A percentile compares a stretch with the other conserved stretches of the same genome.
Evolutionary conservation across 2,888 invertebrate genomes (phyloP).

Genomic region (Drosophila vallismaia): DNA sequence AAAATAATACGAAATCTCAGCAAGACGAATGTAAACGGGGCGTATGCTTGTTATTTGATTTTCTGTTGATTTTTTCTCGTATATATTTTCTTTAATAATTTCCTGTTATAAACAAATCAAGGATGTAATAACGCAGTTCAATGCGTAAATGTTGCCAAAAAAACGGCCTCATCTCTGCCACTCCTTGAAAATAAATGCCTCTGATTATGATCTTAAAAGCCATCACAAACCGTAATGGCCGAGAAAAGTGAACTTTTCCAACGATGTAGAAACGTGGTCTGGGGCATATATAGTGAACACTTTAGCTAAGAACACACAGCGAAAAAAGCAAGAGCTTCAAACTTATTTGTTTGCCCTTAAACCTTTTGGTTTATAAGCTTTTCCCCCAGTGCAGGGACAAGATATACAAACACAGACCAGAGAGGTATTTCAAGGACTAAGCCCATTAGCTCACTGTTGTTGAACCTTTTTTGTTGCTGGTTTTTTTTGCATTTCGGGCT

Average conservation of each 20-base stretch:
- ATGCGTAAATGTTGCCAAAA: conserved; percentile 53
- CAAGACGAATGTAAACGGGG: conserved; percentile 30
- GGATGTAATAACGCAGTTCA: conserved; percentile 81
- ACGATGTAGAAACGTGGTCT: conserved; percentile 39
- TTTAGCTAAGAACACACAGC: conserved; percentile 12
- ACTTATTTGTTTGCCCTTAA: no score
- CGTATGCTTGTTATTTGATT: conserved; percentile 68
- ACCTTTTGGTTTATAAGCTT: not conserved
- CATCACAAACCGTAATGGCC: conserved; percentile 57
- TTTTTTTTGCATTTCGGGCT: conserved; percentile 6
- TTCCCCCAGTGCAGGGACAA: conserved; percentile 24
- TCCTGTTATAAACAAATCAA: conserved; percentile 77
- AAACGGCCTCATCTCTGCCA: conserved; percentile 11
- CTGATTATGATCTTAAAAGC: conserved; percentile 75
- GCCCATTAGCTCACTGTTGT: conserved; percentile 57
- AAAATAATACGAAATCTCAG: conserved; percentile 17
- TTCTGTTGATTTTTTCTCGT: conserved; percentile 46
- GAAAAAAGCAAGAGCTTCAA: not conserved
- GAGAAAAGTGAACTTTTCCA: conserved; percentile 44
- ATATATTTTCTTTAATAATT: conserved; percentile 71
- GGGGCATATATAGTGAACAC: conserved; percentile 21
- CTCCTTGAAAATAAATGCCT: conserved; percentile 67
- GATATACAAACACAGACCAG: conserved; percentile 20
- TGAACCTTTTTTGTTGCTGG: conserved; percentile 39
- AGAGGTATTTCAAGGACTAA: conserved; percentile 40